Conservation (phyloP, 2,113 vertebrate species). For the Pungitius pungitius region DNA sequence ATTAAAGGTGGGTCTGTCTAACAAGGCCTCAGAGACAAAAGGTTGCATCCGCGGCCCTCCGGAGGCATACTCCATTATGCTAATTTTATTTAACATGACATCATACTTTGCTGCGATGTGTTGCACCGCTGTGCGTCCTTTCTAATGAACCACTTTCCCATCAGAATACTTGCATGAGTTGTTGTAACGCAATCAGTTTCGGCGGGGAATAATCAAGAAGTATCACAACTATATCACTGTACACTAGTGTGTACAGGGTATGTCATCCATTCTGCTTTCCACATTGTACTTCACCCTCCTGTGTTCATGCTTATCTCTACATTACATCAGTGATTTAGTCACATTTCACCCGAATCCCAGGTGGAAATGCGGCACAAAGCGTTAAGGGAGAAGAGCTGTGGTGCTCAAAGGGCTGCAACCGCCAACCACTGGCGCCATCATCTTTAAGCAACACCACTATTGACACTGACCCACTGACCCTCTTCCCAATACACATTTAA, state of each 20-base stretch:
- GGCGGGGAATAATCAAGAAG: too few relatives aligned
- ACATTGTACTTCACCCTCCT: neutral
- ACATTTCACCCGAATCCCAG: neutral
- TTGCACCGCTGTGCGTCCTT: constrained; percentile 2
- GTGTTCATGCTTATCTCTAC: neutral
- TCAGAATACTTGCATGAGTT: neutral
- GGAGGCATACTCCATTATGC: neutral
- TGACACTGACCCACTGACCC: constrained; percentile 22
- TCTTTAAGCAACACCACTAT: constrained; percentile 5
- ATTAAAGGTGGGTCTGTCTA: constrained; percentile 45
- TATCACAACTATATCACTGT: neutral
- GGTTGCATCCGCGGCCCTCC: constrained; percentile 27
- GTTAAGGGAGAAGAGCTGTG: neutral
- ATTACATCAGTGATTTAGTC: constrained; percentile 7
- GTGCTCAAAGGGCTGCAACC: neutral
- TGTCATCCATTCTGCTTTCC: neutral
- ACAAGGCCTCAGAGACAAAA: constrained; percentile 34
- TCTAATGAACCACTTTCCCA: neutral
- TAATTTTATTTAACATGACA: constrained; percentile 34
- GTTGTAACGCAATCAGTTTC: constrained; percentile 5
- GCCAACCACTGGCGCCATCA: neutral
- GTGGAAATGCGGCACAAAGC: constrained; percentile 1
- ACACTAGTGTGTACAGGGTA: too few relatives aligned
- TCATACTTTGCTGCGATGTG: constrained; percentile 23
- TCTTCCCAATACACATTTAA: constrained; percentile 12